Percentiles rank a stretch among this genome's conserved stretches.
phyloP scores from a whole-genome alignment of 2,113 vertebrate genomes.

The Ancistrus triradiatus region DNA sequence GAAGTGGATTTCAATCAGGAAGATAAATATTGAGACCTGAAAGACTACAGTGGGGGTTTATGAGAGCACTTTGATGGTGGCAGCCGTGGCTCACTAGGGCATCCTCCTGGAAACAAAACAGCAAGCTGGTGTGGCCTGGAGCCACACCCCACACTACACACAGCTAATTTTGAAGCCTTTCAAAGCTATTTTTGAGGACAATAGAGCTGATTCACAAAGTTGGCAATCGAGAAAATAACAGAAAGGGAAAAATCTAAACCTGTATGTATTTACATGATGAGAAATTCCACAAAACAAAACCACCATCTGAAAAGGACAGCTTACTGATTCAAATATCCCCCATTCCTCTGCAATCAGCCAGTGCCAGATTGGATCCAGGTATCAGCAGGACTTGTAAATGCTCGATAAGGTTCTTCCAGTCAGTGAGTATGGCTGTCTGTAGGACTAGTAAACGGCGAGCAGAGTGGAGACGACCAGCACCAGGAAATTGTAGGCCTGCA shows the following conservation, averaged over 20 bases:
- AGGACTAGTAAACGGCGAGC: slow-evolving; percentile 88
- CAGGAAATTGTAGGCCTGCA: slow-evolving; percentile 90
- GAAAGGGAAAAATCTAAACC: slow-evolving; percentile 47
- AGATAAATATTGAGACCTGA: slow-evolving; percentile 43
- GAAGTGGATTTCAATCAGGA: slow-evolving; percentile 33
- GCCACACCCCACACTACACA: slow-evolving; percentile 48
- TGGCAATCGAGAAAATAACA: slow-evolving; percentile 65
- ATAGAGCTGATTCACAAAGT: slow-evolving; percentile 88
- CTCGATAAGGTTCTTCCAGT: slow-evolving; percentile 84
- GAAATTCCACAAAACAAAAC: slow-evolving; percentile 77
- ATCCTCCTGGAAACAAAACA: slow-evolving; percentile 81
- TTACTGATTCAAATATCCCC: slow-evolving; percentile 11
- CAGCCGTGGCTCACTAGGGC: slow-evolving; percentile 79
- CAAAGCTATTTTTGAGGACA: slow-evolving; percentile 82
- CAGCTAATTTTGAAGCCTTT: slow-evolving; percentile 77
- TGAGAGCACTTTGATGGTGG: slow-evolving; percentile 42
- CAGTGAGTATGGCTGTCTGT: slow-evolving; percentile 83
- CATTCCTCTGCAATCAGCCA: slow-evolving; percentile 69
- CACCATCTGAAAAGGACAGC: slow-evolving; percentile 8
- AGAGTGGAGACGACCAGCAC: slow-evolving; percentile 88
- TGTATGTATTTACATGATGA: slow-evolving; percentile 95
- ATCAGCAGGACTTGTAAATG: slow-evolving; percentile 87
- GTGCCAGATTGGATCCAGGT: slow-evolving; percentile 91
- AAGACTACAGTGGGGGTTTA: slow-evolving; percentile 70
- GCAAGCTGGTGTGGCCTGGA: slow-evolving; percentile 67